phyloP scores from a whole-genome alignment of 1,140 invertebrate genomes.

The Zaprionus gabonicus region DNA sequence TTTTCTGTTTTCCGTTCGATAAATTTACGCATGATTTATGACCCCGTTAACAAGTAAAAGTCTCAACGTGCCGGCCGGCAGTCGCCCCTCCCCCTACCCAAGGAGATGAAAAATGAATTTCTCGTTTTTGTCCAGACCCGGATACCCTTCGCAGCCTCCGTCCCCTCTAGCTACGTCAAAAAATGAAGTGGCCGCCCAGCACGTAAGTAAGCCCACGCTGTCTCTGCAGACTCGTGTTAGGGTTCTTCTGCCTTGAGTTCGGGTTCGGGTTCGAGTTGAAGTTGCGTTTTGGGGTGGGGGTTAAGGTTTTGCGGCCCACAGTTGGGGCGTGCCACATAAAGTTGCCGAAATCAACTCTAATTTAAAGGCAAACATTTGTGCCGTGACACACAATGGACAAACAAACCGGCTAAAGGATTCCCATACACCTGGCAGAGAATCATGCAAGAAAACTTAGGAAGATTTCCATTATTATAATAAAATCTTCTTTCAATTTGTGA shows the following conservation, averaged over 20 bases:
- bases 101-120: slow-evolving; percentile 81
- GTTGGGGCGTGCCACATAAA: slow-evolving; percentile 54
- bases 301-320: slow-evolving; percentile 11
- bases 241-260: slow-evolving; percentile 14
- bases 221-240: slow-evolving; percentile 29
- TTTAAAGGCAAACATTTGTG: slow-evolving; percentile 76
- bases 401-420: neutral
- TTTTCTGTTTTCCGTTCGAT: slow-evolving; percentile 81
- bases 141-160: neutral
- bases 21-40: slow-evolving; percentile 83
- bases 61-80: slow-evolving; percentile 63
- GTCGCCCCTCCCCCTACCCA: slow-evolving; percentile 31
- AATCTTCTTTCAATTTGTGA: neutral
- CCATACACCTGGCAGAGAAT: neutral
- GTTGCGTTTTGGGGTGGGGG: slow-evolving; percentile 5
- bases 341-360: slow-evolving; percentile 68
- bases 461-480: neutral
- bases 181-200: slow-evolving; percentile 68
- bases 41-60: slow-evolving; percentile 81
- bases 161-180: slow-evolving; percentile 7
- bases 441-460: neutral
- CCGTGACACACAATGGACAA: slow-evolving; percentile 26
- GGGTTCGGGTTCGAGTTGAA: neutral
- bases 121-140: slow-evolving; percentile 65
- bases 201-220: slow-evolving; percentile 63